Evolutionary conservation across 2,797 vertebrate genomes (phyloP).

Genomic region (Telmatherina bonti): DNA sequence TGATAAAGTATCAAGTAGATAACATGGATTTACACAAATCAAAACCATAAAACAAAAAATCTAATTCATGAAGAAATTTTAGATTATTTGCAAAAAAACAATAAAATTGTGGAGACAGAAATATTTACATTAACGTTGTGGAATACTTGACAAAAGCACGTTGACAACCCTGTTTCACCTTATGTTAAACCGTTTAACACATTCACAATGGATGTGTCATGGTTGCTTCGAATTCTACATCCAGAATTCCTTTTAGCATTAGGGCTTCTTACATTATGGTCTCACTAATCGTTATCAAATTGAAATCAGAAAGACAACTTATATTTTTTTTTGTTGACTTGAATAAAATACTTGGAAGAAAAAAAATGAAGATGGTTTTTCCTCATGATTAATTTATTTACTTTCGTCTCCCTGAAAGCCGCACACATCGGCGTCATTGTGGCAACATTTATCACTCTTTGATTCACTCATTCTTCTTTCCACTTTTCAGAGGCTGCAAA

Average conservation of each 20-base stretch:
- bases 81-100: neutral
- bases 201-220: neutral
- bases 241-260: neutral
- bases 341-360: neutral
- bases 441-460: conserved; percentile 36
- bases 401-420: conserved; percentile 50
- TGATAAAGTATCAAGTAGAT: neutral
- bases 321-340: neutral
- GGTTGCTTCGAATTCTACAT: neutral
- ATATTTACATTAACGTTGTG: neutral
- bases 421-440: conserved; percentile 61
- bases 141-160: neutral
- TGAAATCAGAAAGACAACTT: neutral
- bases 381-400: neutral
- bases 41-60: neutral
- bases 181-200: neutral
- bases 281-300: neutral
- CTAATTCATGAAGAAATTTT: neutral
- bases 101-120: neutral
- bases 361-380: neutral
- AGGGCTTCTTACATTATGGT: neutral
- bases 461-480: conserved; percentile 36
- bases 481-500: conserved; percentile 49
- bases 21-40: neutral
- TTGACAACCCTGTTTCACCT: neutral